Evolutionary conservation across 2,113 vertebrate genomes (phyloP), one percentile per base, ranked within the genome.

Genomic region (Lathamus discolor): DNA sequence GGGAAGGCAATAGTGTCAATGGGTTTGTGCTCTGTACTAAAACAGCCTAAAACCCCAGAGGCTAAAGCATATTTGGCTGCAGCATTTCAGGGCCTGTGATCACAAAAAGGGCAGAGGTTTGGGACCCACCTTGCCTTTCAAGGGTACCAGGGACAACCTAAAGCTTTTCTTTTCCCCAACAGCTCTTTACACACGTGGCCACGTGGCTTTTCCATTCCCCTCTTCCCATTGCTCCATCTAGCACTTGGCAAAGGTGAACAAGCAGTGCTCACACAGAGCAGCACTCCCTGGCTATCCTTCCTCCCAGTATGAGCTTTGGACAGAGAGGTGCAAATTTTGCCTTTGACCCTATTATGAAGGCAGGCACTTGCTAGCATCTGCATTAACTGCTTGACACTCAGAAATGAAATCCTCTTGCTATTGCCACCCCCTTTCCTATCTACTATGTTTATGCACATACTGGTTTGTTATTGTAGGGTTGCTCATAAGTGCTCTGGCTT

Each of bases 381-480:
- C 70, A 91, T 63, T 31, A 91, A 74, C 48, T 75, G 28, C 10
- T 29, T 51, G 90, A 59, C 61, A 19, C 59, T 83, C 83, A 68
- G 88, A 93, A 90, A 94, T 66, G 0, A 83, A 94, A 94, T 72
- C 76, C 61, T 83, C 7, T 55, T 6, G 9, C 82, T 67, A 3
- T 10, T 57, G 52, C 73, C 86, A 39, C 43, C 90, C 39, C 35
- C 28, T 63, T 41, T 61, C 35, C 64, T 43, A 4, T 31, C 75
- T 64, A 48, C 55, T 41, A 1, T 43, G 39, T 57, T 95, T 88
- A 37, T 68, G 7, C 73, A 82, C 49, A 57, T 4, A 7, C 43
- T 33, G 49, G 48, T 88, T 96, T 94, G 92, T 94, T 96, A 88
- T 96, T 93, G 28, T 75, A 96, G 90, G 80, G 76, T 9, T 89